These are phyloP conservation scores for Colossoma macropomum DNA, from an alignment of 2,113 vertebrate species.

Conservation along the genomic window DNA sequence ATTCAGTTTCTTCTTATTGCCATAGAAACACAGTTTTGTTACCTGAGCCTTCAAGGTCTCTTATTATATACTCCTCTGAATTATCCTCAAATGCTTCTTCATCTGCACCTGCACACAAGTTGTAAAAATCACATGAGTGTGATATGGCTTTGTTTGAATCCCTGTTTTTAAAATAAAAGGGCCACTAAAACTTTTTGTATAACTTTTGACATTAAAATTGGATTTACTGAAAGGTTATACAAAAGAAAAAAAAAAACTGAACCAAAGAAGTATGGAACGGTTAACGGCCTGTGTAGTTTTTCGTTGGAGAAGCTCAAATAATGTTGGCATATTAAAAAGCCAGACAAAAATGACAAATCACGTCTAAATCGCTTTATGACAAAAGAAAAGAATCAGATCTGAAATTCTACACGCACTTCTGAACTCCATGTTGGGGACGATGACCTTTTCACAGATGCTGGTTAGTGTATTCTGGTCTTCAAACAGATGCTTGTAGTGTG, in stretches of 20 bases:
- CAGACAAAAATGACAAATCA: background rate
- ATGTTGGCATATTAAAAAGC: background rate
- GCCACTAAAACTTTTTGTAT: too few species aligned
- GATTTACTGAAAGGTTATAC: background rate
- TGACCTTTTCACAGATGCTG: constrained; percentile 98
- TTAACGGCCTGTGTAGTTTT: too few species aligned
- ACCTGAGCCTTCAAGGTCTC: constrained; percentile 99
- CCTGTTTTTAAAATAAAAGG: too few species aligned
- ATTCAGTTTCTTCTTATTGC: too few species aligned
- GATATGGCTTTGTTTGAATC: too few species aligned
- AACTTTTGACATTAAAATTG: too few species aligned
- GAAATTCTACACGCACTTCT: constrained; percentile 83
- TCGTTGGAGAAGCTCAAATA: background rate
- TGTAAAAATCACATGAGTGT: background rate
- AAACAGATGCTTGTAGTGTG: constrained; percentile 97
- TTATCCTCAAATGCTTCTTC: constrained; percentile 99
- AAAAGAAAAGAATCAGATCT: background rate
- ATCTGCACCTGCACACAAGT: constrained; percentile 85
- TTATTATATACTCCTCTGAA: constrained; percentile 96
- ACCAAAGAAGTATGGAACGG: too few species aligned
- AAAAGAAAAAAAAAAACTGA: background rate
- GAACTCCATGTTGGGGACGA: constrained; percentile 99
- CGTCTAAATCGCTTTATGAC: background rate
- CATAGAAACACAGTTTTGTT: constrained; percentile 49
- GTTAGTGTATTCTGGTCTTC: constrained; percentile 96